phyloP scores from a whole-genome alignment of 2,797 vertebrate species.

The Myripristis jacobus region DNA sequence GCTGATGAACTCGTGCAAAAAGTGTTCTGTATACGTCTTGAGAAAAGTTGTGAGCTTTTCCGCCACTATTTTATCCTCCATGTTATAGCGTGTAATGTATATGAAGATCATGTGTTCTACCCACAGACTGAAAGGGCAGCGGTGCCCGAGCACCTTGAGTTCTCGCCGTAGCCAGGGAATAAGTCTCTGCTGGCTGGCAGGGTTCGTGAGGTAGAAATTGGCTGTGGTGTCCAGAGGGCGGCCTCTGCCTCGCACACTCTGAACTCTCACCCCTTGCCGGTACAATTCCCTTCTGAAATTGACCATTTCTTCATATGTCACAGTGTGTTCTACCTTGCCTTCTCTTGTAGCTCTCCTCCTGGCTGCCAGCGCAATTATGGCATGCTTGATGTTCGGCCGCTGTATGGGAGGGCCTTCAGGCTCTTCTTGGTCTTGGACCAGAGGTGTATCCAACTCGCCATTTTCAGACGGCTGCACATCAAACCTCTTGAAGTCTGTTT shows the following conservation, averaged over 20 bases:
- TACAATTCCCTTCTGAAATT: slow-evolving; percentile 93
- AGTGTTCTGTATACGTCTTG: slow-evolving; percentile 91
- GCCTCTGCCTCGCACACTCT: slow-evolving; percentile 88
- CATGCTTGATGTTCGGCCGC: slow-evolving; percentile 81
- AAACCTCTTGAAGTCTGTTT: slow-evolving; percentile 92
- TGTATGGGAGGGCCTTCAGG: slow-evolving; percentile 66
- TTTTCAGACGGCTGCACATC: slow-evolving; percentile 85
- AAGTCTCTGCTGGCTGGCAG: slow-evolving; percentile 93
- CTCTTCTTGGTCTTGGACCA: no score
- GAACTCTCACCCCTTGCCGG: slow-evolving; percentile 87
- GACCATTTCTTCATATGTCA: slow-evolving; percentile 90
- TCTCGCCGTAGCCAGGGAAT: slow-evolving; percentile 95
- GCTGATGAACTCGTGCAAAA: slow-evolving; percentile 94
- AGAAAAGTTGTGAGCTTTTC: slow-evolving; percentile 92
- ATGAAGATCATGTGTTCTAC: slow-evolving; percentile 95
- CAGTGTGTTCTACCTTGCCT: slow-evolving; percentile 81
- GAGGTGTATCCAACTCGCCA: slow-evolving; percentile 86
- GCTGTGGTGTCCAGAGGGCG: slow-evolving; percentile 91
- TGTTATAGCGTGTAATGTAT: slow-evolving; percentile 88
- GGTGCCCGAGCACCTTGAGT: slow-evolving; percentile 88
- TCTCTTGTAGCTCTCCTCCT: slow-evolving; percentile 84
- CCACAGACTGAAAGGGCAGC: slow-evolving; percentile 91
- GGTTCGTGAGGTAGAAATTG: slow-evolving; percentile 92
- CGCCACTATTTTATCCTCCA: slow-evolving; percentile 89
- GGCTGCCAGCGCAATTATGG: slow-evolving; percentile 86